Evolutionary conservation across 1,140 invertebrate species (phyloP).

Genomic region (Mamestra configurata): DNA sequence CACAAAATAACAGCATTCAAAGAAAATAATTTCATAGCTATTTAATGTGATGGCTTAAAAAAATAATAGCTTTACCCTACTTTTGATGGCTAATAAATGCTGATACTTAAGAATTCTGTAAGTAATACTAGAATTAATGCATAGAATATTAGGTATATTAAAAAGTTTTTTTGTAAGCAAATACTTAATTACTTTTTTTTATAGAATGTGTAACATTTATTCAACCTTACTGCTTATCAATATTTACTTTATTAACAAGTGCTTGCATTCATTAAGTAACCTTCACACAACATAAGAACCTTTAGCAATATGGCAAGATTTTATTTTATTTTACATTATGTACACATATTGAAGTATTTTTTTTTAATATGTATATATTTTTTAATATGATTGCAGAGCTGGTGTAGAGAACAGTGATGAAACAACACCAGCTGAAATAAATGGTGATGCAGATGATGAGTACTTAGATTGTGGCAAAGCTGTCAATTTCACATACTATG

Average conservation of each 20-base stretch:
- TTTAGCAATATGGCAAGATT: too few relatives aligned
- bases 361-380: not conserved
- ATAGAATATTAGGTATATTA: not conserved
- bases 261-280: not conserved
- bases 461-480: slow-evolving; percentile 95
- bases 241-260: not conserved
- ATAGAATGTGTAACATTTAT: not conserved
- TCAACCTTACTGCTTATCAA: not conserved
- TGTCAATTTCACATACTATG: slow-evolving; percentile 96
- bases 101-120: not conserved
- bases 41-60: too few relatives aligned
- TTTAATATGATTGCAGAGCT: slow-evolving; percentile 57
- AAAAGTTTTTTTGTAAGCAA: not conserved
- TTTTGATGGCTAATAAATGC: too few relatives aligned
- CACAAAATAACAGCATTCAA: too few relatives aligned
- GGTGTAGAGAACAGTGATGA: slow-evolving; percentile 77
- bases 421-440: slow-evolving; percentile 69
- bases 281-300: too few relatives aligned
- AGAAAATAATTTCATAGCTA: too few relatives aligned
- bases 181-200: too few relatives aligned
- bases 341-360: too few relatives aligned
- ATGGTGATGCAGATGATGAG: slow-evolving; percentile 89
- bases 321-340: too few relatives aligned
- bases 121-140: not conserved
- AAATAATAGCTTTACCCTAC: too few relatives aligned